Conservation (phyloP, 1,140 invertebrate species). For the Halyomorpha halys region DNA sequence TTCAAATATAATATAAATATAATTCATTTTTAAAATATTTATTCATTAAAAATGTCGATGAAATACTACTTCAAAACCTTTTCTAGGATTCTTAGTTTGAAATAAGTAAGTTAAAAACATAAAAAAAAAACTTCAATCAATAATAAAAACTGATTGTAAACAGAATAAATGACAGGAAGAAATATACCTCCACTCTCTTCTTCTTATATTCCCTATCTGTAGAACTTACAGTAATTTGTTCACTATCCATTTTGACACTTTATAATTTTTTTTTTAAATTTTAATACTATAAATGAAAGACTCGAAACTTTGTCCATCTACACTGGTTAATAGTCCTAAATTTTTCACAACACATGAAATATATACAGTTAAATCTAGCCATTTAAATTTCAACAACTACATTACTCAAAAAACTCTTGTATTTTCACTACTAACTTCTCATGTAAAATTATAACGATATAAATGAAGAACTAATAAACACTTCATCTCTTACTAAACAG, state of each 20-base stretch:
- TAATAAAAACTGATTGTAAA: neutral
- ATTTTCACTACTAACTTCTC: too few relatives aligned
- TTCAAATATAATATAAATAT: neutral
- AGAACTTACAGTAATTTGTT: constrained; percentile 6
- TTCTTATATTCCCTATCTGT: constrained; percentile 5
- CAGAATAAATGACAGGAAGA: neutral
- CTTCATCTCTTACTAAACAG: too few relatives aligned
- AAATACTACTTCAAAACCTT: neutral
- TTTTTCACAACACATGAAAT: too few relatives aligned
- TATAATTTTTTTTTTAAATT: too few relatives aligned
- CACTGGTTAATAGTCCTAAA: too few relatives aligned
- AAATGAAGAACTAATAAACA: too few relatives aligned
- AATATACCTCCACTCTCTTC: constrained; percentile 12
- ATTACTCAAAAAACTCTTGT: too few relatives aligned
- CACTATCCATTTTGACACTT: constrained; percentile 2
- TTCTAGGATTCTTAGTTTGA: neutral
- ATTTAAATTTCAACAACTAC: too few relatives aligned
- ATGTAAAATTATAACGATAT: too few relatives aligned
- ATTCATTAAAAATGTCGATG: neutral
- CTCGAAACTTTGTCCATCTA: too few relatives aligned
- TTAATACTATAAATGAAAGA: too few relatives aligned
- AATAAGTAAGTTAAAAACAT: neutral
- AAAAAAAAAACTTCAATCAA: neutral
- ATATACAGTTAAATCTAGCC: too few relatives aligned
- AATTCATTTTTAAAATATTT: neutral